Conservation (phyloP, 2,888 invertebrate species). For the Ditula angustiorana region DNA sequence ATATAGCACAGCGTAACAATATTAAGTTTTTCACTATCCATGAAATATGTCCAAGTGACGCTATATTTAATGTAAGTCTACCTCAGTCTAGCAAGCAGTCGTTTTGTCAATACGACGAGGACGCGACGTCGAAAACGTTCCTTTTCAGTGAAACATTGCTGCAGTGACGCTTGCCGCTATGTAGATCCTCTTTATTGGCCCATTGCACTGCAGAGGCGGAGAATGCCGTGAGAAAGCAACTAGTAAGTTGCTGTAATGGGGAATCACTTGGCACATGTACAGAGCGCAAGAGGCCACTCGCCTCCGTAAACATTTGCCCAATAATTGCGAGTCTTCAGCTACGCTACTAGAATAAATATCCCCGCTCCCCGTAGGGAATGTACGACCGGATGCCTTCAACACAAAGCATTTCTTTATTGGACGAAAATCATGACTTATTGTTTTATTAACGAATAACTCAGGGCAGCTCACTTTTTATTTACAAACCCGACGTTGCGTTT, state of each 20-base stretch:
- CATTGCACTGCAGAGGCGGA: constrained; percentile 58
- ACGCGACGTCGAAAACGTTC: constrained; percentile 21
- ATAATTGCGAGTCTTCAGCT: constrained; percentile 80
- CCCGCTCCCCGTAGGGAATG: constrained; percentile 65
- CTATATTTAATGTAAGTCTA: too few relatives aligned
- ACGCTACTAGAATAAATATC: constrained; percentile 78
- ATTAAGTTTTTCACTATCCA: too few relatives aligned
- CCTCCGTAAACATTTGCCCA: constrained; percentile 79
- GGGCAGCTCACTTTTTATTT: constrained; percentile 47
- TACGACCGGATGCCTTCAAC: constrained; percentile 66
- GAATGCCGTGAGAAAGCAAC: constrained; percentile 66
- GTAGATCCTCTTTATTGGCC: constrained; percentile 64
- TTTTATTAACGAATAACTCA: constrained; percentile 73
- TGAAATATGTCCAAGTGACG: too few relatives aligned
- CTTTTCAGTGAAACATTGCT: constrained; percentile 42
- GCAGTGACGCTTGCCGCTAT: constrained; percentile 47
- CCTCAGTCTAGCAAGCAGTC: constrained; percentile 6
- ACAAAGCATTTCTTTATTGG: constrained; percentile 78
- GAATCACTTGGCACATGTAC: constrained; percentile 72
- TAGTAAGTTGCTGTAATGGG: constrained; percentile 70
- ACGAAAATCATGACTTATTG: constrained; percentile 73
- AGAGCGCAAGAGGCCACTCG: constrained; percentile 70
- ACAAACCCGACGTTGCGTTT: constrained; percentile 13
- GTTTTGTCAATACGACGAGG: constrained; percentile 6
- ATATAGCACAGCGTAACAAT: too few relatives aligned